Conservation (phyloP, 2,888 invertebrate species). For the Eilema griseolum region DNA sequence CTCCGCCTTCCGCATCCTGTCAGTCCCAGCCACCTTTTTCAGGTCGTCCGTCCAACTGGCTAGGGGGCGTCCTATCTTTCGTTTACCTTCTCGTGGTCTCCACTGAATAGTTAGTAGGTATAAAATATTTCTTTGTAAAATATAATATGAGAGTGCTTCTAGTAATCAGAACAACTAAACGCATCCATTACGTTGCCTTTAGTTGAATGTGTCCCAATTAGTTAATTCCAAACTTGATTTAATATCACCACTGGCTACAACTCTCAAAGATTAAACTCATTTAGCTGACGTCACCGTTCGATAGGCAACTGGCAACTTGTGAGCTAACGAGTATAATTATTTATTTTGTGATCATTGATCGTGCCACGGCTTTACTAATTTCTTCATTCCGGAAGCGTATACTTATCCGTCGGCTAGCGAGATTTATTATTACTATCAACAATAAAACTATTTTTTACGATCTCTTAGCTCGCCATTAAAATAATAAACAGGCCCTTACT, state of each 20-base stretch:
- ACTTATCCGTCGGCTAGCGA: constrained; percentile 55
- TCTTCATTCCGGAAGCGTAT: constrained; percentile 53
- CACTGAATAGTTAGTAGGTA: too few species aligned
- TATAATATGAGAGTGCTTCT: neutral
- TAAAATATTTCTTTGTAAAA: neutral
- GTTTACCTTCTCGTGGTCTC: too few species aligned
- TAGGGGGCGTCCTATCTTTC: too few species aligned
- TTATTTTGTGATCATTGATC: constrained; percentile 41
- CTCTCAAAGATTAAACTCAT: constrained; percentile 13
- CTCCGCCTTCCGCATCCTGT: too few species aligned
- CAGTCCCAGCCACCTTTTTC: too few species aligned
- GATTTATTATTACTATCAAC: constrained; percentile 65
- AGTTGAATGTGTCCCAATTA: constrained; percentile 1
- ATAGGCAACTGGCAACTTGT: constrained; percentile 32
- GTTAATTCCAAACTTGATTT: constrained; percentile 12
- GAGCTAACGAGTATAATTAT: constrained; percentile 36
- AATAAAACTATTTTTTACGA: constrained; percentile 65
- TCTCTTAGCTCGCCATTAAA: constrained; percentile 53
- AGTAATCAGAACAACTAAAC: constrained; percentile 21
- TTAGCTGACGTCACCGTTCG: constrained; percentile 19
- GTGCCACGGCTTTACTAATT: constrained; percentile 47
- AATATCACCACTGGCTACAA: neutral
- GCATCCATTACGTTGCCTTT: neutral
- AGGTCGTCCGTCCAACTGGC: too few species aligned
- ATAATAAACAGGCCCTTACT: constrained; percentile 60